Evolutionary conservation across 2,113 vertebrate species (phyloP).

Genomic region (Prionailurus viverrinus): DNA sequence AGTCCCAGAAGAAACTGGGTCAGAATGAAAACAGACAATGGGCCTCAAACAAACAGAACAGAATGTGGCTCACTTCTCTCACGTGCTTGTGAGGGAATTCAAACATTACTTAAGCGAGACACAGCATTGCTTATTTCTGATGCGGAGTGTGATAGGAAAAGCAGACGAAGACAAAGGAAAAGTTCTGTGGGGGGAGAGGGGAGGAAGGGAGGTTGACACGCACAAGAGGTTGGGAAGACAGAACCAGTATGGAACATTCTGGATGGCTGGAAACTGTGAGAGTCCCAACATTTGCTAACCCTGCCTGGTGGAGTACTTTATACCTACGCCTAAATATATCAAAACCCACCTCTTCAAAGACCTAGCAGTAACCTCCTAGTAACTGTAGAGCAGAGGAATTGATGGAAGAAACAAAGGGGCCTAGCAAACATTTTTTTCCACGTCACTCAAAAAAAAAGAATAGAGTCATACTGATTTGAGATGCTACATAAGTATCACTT

Average conservation of each 20-base stretch:
- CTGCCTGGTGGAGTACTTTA: neutral
- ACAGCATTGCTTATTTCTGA: neutral
- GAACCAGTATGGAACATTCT: neutral
- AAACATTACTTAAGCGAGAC: neutral
- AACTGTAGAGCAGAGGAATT: neutral
- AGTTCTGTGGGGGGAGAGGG: neutral
- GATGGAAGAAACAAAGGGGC: neutral
- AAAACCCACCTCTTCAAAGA: conserved; percentile 17
- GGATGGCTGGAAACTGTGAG: neutral
- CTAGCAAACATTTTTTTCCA: neutral
- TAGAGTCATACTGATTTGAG: neutral
- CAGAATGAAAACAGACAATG: conserved; percentile 44
- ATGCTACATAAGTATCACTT: neutral
- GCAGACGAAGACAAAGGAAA: neutral
- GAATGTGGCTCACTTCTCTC: neutral
- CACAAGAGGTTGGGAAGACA: neutral
- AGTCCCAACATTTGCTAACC: neutral
- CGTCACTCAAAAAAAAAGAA: neutral
- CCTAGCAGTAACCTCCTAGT: neutral
- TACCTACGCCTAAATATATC: neutral
- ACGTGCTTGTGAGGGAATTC: neutral
- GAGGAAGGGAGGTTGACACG: too few relatives aligned
- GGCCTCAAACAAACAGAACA: conserved; percentile 40
- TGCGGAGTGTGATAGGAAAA: neutral
- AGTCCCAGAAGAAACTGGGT: conserved; percentile 54